Evolutionary conservation across 2,797 vertebrate species (phyloP).

Genomic region (Danio jaintianensis): DNA sequence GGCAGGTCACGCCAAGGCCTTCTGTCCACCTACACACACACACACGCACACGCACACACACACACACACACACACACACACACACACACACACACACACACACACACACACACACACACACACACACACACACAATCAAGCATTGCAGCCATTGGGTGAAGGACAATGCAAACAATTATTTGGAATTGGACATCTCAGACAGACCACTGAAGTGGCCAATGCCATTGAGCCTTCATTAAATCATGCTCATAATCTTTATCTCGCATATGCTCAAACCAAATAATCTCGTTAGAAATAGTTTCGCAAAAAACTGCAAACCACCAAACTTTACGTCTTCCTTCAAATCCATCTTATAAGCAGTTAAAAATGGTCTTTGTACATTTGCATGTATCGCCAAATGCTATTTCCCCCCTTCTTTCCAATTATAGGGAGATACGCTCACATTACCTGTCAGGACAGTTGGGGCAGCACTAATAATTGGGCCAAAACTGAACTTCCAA

Average conservation of each 20-base stretch:
- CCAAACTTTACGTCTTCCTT: not conserved
- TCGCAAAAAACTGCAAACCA: not conserved
- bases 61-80: slow-evolving; percentile 24
- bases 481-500: slow-evolving; percentile 55
- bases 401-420: slow-evolving; percentile 28
- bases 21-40: slow-evolving; percentile 78
- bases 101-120: slow-evolving; percentile 30
- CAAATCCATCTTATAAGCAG: slow-evolving; percentile 8
- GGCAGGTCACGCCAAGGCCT: slow-evolving; percentile 75
- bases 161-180: slow-evolving; percentile 66
- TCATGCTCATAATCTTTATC: slow-evolving; percentile 21
- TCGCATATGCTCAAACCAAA: not conserved
- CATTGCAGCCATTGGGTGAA: slow-evolving; percentile 57
- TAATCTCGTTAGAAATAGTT: not conserved
- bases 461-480: slow-evolving; percentile 59
- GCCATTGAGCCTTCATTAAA: slow-evolving; percentile 52
- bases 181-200: slow-evolving; percentile 62
- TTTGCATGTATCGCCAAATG: slow-evolving; percentile 44
- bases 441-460: slow-evolving; percentile 58
- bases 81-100: slow-evolving; percentile 65
- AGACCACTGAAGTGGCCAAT: slow-evolving; percentile 59
- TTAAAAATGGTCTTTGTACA: slow-evolving; percentile 16
- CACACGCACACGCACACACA: slow-evolving; percentile 34
- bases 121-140: slow-evolving; percentile 45
- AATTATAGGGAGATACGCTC: slow-evolving; percentile 53